Evolutionary conservation across 2,888 invertebrate genomes (phyloP).

Genomic region (Ectemnius cavifrons): DNA sequence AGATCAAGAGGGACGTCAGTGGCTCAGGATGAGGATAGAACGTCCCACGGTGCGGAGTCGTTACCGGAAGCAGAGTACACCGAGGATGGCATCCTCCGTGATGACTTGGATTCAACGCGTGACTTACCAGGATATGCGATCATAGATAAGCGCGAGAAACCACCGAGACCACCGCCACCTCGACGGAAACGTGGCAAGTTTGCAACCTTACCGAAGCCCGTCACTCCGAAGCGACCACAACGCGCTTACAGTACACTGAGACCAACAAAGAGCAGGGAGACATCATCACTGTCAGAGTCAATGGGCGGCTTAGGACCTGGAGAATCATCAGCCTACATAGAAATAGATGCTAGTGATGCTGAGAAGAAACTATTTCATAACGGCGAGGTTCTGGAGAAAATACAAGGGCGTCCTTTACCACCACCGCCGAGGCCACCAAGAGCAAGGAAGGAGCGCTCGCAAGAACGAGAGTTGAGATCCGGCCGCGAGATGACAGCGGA

Average conservation of each 20-base stretch:
- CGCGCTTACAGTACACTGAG: slow-evolving; percentile 82
- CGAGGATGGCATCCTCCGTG: slow-evolving; percentile 77
- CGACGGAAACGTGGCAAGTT: slow-evolving; percentile 81
- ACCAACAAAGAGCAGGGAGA: slow-evolving; percentile 79
- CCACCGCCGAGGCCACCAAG: slow-evolving; percentile 92
- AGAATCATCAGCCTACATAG: slow-evolving; percentile 80
- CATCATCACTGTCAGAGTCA: slow-evolving; percentile 24
- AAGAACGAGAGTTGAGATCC: slow-evolving; percentile 29
- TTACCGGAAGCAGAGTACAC: slow-evolving; percentile 78
- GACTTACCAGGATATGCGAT: slow-evolving; percentile 85
- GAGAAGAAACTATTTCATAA: slow-evolving; percentile 84
- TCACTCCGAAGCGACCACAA: slow-evolving; percentile 81
- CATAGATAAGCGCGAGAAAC: slow-evolving; percentile 84
- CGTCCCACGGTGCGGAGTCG: slow-evolving; percentile 86
- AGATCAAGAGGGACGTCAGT: slow-evolving; percentile 79
- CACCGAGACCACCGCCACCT: slow-evolving; percentile 83
- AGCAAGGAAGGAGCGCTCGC: slow-evolving; percentile 73
- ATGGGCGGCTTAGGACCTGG: slow-evolving; percentile 16
- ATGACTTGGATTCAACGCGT: slow-evolving; percentile 73
- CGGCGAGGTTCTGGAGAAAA: slow-evolving; percentile 88
- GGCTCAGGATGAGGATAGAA: slow-evolving; percentile 83
- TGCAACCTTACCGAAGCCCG: slow-evolving; percentile 83
- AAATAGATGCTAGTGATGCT: slow-evolving; percentile 79
- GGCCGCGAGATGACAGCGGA: slow-evolving; percentile 78
- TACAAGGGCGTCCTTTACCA: slow-evolving; percentile 91